Evolutionary conservation across 1,140 invertebrate species (phyloP).

Genomic region (Samia ricini): DNA sequence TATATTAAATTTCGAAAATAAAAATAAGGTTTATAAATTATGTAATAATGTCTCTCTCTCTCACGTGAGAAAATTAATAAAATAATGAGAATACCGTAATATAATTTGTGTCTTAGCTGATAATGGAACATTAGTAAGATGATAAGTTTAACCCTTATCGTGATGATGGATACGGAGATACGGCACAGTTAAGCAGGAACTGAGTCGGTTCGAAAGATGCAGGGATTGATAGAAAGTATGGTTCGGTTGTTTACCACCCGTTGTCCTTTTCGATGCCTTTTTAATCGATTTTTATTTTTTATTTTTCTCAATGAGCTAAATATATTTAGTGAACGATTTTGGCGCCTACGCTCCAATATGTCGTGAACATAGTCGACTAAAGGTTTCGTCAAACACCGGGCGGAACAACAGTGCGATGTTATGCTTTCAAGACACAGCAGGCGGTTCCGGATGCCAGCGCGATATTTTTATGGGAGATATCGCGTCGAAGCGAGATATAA

Average conservation of each 20-base stretch:
- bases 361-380: background rate
- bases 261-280: constrained; percentile 40
- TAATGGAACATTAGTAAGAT: constrained; percentile 67
- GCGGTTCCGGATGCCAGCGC: too few relatives aligned
- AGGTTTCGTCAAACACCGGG: too few relatives aligned
- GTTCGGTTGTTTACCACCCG: constrained; percentile 25
- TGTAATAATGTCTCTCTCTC: constrained; percentile 72
- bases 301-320: constrained; percentile 19
- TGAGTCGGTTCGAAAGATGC: constrained; percentile 27
- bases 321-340: background rate
- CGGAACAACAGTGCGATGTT: too few relatives aligned
- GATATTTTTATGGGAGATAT: too few relatives aligned
- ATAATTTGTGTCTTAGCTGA: constrained; percentile 76
- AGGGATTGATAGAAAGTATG: constrained; percentile 15
- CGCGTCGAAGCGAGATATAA: background rate
- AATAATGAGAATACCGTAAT: constrained; percentile 65
- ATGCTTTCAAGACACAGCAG: too few relatives aligned
- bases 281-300: constrained; percentile 13
- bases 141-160: constrained; percentile 68
- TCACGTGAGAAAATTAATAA: constrained; percentile 69
- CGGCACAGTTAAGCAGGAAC: constrained; percentile 23
- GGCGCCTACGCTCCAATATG: background rate
- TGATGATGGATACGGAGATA: constrained; percentile 29
- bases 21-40: constrained; percentile 73
- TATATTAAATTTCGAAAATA: constrained; percentile 75